Evolutionary conservation across 2,888 invertebrate genomes (phyloP), one percentile per base, ranked within the genome.

Genomic region (Vesta saturnalis): DNA sequence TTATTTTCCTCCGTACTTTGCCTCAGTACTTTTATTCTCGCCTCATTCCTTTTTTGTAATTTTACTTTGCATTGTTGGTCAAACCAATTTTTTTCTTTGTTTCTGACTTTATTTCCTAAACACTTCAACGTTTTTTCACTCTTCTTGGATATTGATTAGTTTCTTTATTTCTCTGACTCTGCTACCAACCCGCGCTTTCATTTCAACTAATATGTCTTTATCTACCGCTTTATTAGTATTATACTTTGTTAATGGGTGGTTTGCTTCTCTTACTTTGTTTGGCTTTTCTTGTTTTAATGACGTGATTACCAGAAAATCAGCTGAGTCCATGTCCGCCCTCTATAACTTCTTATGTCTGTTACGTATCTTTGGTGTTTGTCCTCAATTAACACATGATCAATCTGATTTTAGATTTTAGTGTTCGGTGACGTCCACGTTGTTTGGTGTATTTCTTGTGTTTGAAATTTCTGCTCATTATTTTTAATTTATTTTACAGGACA

Each of bases 1-100:
- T 35, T 58, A 18, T 35, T 58, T 35, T 35, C 12, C 23, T 58
- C 35, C 35, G 15, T 58, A 39, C 16, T 35, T 58, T 16, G 30
- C 14, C 49, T 3, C 30, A 30, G 30, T 30, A 30, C 10, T 30
- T 30, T 30, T 10, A 30, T 30, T 30, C 10, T 30, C 6, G 30
- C 10, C 30, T 30, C 10, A 30, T 30, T 30, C 4, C 30, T n/a
- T n/a, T n/a, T 30, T 10, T 10, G 4, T 30, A 5, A 6, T 30
- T 4, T 30, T 6, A 10, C 10, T 30, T 30, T n/a, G n/a, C n/a
- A n/a, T n/a, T n/a, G n/a, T n/a, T n/a, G n/a, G n/a, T n/a, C n/a
- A n/a, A n/a, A n/a, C 10, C 30, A 6, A 10, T 30, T 4, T 30
- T n/a, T n/a, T n/a, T n/a, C n/a, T 30, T 30, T 30, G 4, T 30